These are phyloP conservation scores for Chesias legatella DNA, from an alignment of 2,888 invertebrate genomes.

Conservation along the genomic window DNA sequence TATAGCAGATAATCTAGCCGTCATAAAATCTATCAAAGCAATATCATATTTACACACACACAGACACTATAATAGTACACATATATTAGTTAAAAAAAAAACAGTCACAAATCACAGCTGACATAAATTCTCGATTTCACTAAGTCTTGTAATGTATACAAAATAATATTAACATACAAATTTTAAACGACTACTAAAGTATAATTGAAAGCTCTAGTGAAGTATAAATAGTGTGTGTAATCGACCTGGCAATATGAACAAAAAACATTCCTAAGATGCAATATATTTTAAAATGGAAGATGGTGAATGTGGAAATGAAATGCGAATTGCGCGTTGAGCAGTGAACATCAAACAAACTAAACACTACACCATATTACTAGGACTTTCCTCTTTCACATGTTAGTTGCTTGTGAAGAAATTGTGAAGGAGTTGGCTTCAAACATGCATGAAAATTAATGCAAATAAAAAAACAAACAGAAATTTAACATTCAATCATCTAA, in stretches of 20 bases:
- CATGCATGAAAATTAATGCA: slow-evolving; percentile 5
- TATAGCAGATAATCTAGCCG: slow-evolving; percentile 76
- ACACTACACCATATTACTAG: slow-evolving; percentile 23
- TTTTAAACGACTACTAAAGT: slow-evolving; percentile 55
- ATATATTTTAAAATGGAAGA: slow-evolving; percentile 30
- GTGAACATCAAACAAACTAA: slow-evolving; percentile 44
- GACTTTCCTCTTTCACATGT: slow-evolving; percentile 7
- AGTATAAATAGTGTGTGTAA: slow-evolving; percentile 65
- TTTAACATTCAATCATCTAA: slow-evolving; percentile 4
- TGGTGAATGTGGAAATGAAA: slow-evolving; percentile 37
- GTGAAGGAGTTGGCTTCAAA: slow-evolving; percentile 7
- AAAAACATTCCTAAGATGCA: slow-evolving; percentile 18
- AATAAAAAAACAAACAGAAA: slow-evolving; percentile 8
- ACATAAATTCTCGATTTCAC: slow-evolving; percentile 79
- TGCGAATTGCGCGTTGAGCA: slow-evolving; percentile 51
- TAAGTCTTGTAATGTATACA: slow-evolving; percentile 73
- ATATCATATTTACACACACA: slow-evolving; percentile 63
- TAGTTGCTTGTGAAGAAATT: slow-evolving; percentile 7
- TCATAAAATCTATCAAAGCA: slow-evolving; percentile 75
- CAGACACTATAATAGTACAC: slow-evolving; percentile 69
- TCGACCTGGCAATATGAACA: slow-evolving; percentile 23
- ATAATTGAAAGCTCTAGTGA: slow-evolving; percentile 51
- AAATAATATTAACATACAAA: slow-evolving; percentile 66
- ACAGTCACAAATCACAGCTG: slow-evolving; percentile 80
- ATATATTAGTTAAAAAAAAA: slow-evolving; percentile 74